A percentile compares a stretch with the other conserved stretches of the same genome.
phyloP scores from a whole-genome alignment of 1,140 invertebrate species.

The Heliconius melpomene region DNA sequence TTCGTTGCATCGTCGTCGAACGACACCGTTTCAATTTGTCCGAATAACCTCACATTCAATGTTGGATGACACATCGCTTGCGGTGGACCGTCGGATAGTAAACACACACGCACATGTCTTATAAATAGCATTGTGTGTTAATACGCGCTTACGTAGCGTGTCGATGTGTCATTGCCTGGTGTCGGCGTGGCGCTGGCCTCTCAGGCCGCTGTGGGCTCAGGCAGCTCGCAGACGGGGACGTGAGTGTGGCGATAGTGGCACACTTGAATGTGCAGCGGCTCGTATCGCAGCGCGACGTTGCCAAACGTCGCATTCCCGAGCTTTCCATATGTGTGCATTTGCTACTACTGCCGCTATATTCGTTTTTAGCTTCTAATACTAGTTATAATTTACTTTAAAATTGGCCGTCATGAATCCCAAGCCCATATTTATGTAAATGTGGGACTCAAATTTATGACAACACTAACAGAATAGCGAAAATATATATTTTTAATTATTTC shows the following conservation, averaged over 20 bases:
- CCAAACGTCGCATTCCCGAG: slow-evolving; percentile 54
- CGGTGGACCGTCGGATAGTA: slow-evolving; percentile 69
- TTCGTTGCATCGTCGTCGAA: slow-evolving; percentile 40
- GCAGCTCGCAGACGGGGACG: slow-evolving; percentile 54
- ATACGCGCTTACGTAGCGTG: slow-evolving; percentile 69
- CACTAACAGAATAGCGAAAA: background rate
- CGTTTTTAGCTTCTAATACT: slow-evolving; percentile 15
- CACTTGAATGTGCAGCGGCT: slow-evolving; percentile 52
- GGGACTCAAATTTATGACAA: background rate
- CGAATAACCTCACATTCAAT: slow-evolving; percentile 69
- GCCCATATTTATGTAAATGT: background rate
- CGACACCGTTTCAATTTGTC: slow-evolving; percentile 59
- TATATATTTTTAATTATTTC: background rate
- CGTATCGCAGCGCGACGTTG: slow-evolving; percentile 60
- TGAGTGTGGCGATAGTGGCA: slow-evolving; percentile 46
- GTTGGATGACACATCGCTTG: slow-evolving; percentile 76
- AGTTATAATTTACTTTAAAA: background rate
- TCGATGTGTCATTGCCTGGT: slow-evolving; percentile 64
- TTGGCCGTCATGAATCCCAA: background rate
- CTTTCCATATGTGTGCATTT: slow-evolving; percentile 47
- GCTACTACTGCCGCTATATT: slow-evolving; percentile 27
- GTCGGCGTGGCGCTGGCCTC: slow-evolving; percentile 43
- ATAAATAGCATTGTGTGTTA: slow-evolving; percentile 76
- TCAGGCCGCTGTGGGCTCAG: slow-evolving; percentile 41
- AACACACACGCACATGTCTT: slow-evolving; percentile 71